These are phyloP conservation scores for Penaeus monodon DNA, from an alignment of 2,888 invertebrate species.

Conservation along the genomic window DNA sequence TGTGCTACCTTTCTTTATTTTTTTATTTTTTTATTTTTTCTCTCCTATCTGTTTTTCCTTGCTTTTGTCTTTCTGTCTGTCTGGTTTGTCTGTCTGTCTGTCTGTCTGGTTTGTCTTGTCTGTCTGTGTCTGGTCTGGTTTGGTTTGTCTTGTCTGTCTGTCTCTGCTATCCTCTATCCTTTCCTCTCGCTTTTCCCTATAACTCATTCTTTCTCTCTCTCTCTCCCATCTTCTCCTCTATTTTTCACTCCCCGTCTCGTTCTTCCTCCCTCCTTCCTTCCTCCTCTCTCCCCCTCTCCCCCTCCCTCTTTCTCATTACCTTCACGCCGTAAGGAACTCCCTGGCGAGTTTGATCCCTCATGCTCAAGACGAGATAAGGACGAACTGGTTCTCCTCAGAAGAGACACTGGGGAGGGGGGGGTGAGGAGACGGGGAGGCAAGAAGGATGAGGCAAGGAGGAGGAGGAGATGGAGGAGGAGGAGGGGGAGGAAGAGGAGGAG, in stretches of 20 bases:
- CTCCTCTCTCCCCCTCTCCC: neutral
- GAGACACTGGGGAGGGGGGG: neutral
- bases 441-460: neutral
- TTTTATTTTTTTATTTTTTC: neutral
- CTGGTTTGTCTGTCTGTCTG: too few species aligned
- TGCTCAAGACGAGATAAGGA: too few species aligned
- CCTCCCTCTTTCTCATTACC: conserved; percentile 6
- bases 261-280: neutral
- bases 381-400: too few species aligned
- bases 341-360: too few species aligned
- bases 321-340: neutral
- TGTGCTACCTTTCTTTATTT: neutral
- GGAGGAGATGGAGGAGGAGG: neutral
- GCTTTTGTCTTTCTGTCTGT: too few species aligned
- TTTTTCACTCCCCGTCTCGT: neutral
- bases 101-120: too few species aligned
- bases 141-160: too few species aligned
- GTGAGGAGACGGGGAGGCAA: neutral
- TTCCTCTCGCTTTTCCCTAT: neutral
- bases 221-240: neutral
- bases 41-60: too few species aligned
- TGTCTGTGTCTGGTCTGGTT: neutral
- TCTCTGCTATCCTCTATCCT: neutral
- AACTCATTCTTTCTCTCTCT: too few species aligned
- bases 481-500: neutral